Evolutionary conservation across 1,140 invertebrate genomes (phyloP), one percentile per base, ranked within the genome.

Genomic region (Epicauta chinensis): DNA sequence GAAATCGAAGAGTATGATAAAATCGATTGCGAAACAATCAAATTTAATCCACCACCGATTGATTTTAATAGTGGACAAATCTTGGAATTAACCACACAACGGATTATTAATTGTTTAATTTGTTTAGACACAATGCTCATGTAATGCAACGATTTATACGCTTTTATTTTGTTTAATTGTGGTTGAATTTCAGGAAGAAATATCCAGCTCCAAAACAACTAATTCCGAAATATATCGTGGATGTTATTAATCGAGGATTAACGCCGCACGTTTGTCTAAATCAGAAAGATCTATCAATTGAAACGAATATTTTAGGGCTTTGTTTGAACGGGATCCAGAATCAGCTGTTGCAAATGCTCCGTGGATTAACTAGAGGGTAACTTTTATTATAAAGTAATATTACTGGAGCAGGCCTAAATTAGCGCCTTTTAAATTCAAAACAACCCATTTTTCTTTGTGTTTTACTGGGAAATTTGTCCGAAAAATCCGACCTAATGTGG

Each of bases 191-290:
- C 23, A 62, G 60, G 31, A 56, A 46, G 36, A 34, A 31, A 32
- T 62, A 39, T 57, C 47, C 60, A 31, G 60, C 51, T 29, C 48
- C 48, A 2, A 62, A 62, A 49, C 57, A 59, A 55, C 54, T 46
- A 5, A 54, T 54, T 30, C 60, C 57, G 10, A 56, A 51, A 31
- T 36, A 53, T 11, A 9, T 62, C 15, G 16, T 62, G 7, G 54
- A 55, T 32, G 12, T 59, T 14, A 49, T 62, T 23, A 48, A 14
- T n/a, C 53, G 54, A 51, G 57, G 54, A 12, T 32, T 49, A 4
- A 40, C 44, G 4, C 23, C 54, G 10, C 60, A 62, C 49, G 40
- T 53, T 15, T 62, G 60, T 38, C 37, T 59, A n/a, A 15, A 35
- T 16, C 17, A 31, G 16, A 35, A 16, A 15, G 16, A 31, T 45